Evolutionary conservation across 2,888 invertebrate species (phyloP).

Genomic region (Patella depressa): DNA sequence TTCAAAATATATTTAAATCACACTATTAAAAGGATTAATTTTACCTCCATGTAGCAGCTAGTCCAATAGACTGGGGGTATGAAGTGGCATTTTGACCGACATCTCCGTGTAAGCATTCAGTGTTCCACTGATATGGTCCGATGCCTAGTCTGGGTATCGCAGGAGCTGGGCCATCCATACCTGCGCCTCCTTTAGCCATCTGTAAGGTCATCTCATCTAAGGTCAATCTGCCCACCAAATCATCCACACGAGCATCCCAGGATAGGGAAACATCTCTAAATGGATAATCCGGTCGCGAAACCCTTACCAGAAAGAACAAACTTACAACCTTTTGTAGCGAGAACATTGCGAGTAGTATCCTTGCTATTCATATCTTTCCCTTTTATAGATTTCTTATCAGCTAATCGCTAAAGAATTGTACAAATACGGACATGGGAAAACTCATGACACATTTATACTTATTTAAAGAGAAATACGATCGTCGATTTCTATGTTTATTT

Average conservation of each 20-base stretch:
- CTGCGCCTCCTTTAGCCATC: slow-evolving; percentile 46
- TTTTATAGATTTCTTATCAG: too few species aligned
- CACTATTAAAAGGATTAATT: neutral
- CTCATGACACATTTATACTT: too few species aligned
- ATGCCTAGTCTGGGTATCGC: slow-evolving; percentile 56
- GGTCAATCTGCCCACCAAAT: slow-evolving; percentile 55
- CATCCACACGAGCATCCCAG: slow-evolving; percentile 53
- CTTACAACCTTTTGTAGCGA: too few species aligned
- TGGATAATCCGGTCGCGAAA: neutral
- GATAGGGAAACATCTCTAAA: slow-evolving; percentile 59
- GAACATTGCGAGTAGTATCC: too few species aligned
- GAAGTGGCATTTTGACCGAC: slow-evolving; percentile 53
- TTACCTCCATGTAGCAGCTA: slow-evolving; percentile 61
- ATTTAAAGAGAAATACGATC: too few species aligned
- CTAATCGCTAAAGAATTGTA: too few species aligned
- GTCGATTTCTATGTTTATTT: too few species aligned
- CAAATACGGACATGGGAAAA: too few species aligned
- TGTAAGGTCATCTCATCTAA: slow-evolving; percentile 54
- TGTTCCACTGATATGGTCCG: slow-evolving; percentile 53
- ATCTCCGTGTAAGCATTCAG: slow-evolving; percentile 61
- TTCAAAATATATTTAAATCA: too few species aligned
- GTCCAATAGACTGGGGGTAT: slow-evolving; percentile 58
- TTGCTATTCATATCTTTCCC: too few species aligned
- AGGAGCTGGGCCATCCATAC: slow-evolving; percentile 44
- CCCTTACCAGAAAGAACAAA: neutral